phyloP scores from a whole-genome alignment of 2,888 invertebrate genomes.

The Epicampocera succincta region DNA sequence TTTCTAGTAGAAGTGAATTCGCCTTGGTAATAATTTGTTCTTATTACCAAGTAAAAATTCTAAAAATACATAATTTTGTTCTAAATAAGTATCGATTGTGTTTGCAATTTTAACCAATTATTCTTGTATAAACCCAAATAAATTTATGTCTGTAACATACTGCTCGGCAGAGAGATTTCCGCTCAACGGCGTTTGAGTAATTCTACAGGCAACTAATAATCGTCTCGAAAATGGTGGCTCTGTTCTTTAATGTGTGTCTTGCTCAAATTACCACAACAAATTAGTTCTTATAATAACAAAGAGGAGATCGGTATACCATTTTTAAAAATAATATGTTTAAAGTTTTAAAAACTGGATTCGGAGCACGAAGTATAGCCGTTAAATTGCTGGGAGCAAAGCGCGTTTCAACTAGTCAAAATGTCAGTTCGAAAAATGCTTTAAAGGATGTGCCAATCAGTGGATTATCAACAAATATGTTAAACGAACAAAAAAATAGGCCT shows the following conservation, averaged over 20 bases:
- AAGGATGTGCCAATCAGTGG: conserved; percentile 25
- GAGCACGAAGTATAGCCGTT: neutral
- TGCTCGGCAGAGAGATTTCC: no score
- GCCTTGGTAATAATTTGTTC: no score
- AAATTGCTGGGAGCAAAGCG: conserved; percentile 18
- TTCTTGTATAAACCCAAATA: no score
- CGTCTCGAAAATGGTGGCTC: no score
- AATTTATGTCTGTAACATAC: no score
- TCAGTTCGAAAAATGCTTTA: neutral
- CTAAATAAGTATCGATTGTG: no score
- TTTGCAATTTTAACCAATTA: no score
- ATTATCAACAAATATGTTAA: conserved; percentile 21
- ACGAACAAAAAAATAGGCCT: conserved; percentile 26
- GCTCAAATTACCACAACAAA: neutral
- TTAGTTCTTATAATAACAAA: neutral
- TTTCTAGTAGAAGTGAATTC: no score
- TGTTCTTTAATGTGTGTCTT: conserved; percentile 2
- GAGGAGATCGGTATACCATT: conserved; percentile 10
- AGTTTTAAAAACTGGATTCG: conserved; percentile 10
- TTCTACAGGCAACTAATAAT: no score
- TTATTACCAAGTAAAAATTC: no score
- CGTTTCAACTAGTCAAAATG: conserved; percentile 29
- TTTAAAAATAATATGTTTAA: conserved; percentile 32
- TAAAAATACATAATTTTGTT: no score
- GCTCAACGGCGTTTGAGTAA: no score